Evolutionary conservation across 2,797 vertebrate genomes (phyloP), one percentile per base, ranked within the genome.

Genomic region (Rhinella marina): DNA sequence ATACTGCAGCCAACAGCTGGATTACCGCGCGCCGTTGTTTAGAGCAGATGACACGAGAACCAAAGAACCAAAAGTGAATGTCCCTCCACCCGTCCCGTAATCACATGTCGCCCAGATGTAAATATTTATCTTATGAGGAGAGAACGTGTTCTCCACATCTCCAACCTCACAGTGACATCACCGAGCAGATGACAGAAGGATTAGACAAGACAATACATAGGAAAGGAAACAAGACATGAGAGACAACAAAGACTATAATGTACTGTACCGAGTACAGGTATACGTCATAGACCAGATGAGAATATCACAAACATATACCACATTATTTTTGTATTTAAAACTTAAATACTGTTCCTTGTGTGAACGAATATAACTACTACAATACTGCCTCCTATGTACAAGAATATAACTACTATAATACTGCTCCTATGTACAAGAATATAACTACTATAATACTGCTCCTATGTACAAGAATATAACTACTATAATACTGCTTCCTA

Each of bases 71-170:
- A 54, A 50, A 25, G 62, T 27, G 32, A 50, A 29, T 50, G 82
- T 84, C 72, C 68, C 23, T 16, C 6, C 57, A 29, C 54, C 12
- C 54, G 12, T 73, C 17, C 25, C 56, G 9, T 50, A 84, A 84
- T 32, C 78, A 80, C 61, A 61, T 25, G 57, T 80, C 57, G 57
- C 14, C 25, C 3, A 11, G 27, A 4, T 59, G 68, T 84, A 84
- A 84, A 84, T 84, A 84, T 84, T 84, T 84, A 27, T 70, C 27
- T 52, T 21, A 80, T 16, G 5, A 8, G 76, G 56, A 12, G 61
- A 6, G 29, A 61, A 80, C 78, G 10, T 41, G 78, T 57, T 59
- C 77, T 41, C 29, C 21, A 29, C 17, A 80, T 32, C 23, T 80
- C 54, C 77, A 79, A 29, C 54, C 77, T 4, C 56, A 32, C 12